Evolutionary conservation across 2,113 vertebrate species (phyloP), one percentile per base, ranked within the genome.

Genomic region (Mirza zaza): DNA sequence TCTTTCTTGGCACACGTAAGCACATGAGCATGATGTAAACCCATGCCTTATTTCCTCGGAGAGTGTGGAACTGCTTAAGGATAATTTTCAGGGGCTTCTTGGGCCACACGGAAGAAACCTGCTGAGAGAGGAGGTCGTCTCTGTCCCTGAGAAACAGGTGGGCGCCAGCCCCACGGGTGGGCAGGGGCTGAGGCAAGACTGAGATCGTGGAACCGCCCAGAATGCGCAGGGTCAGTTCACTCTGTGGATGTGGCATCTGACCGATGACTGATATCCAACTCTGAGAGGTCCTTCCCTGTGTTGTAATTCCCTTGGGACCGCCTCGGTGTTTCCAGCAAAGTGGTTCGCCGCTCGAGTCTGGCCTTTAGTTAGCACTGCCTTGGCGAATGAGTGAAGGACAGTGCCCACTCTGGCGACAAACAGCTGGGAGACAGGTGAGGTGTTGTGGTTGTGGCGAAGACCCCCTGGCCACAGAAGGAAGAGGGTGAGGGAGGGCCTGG

Each of bases 141-240:
- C 50, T 17, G 36, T 12, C 7, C 7, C 4, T 23, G 17, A 27
- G 27, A 14, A 14, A 6, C 14, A 21, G 42, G 45, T 2, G 21
- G 14, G 1, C 4, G 9, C 10, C 21, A 8, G 3, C 2, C 23
- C 15, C 6, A 0, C 2, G 0, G 12, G 29, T 18, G 34, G 32
- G 18, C 25, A 61, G 34, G 29, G 23, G 4, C 70, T 15, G 21
- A 87, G 42, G 11, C 75, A 0, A 18, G 9, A 42, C 48, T 13
- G 8, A 14, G 32, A 42, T 15, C 12, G 1, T 14, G 23, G 52
- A 20, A 32, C 68, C 1, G 0, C 5, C 3, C 36, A 0, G 3
- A 8, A 39, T 17, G 39, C 18, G 5, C 11, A 12, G 17, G 2
- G 8, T 18, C 32, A 6, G 1, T 21, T 65, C 11, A 4, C 15